Evolutionary conservation across 1,140 invertebrate genomes (phyloP).

Genomic region (Platyura marginata): DNA sequence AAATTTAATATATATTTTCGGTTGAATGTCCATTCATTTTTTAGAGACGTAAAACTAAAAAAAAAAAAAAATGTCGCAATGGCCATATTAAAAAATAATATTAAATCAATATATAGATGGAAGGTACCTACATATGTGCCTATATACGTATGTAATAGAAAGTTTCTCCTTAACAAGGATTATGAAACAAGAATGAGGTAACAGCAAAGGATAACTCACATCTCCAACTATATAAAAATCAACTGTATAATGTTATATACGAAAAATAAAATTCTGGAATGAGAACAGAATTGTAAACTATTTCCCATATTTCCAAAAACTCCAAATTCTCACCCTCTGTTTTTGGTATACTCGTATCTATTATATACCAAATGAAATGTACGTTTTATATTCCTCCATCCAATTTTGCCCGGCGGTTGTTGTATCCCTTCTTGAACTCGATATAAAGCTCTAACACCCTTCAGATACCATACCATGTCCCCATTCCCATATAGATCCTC

Average conservation of each 20-base stretch:
- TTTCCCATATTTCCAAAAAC: not conserved
- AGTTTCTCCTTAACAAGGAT: not conserved
- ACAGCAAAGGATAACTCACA: not conserved
- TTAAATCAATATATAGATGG: not conserved
- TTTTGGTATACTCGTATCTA: not conserved
- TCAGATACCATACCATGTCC: not conserved
- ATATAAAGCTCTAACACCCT: not conserved
- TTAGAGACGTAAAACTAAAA: not conserved
- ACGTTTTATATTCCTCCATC: not conserved
- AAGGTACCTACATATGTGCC: too few species aligned
- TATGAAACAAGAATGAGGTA: not conserved
- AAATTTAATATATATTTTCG: not conserved
- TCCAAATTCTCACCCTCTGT: not conserved
- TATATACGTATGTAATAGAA: not conserved
- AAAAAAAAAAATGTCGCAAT: not conserved
- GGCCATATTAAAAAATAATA: not conserved
- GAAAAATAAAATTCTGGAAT: not conserved
- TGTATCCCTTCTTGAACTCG: not conserved
- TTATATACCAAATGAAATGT: not conserved
- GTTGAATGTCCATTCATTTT: not conserved
- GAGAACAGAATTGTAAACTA: not conserved
- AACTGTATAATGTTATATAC: not conserved
- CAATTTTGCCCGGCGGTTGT: not conserved
- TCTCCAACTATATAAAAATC: not conserved
- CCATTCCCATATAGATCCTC: not conserved